phyloP scores from a whole-genome alignment of 2,888 invertebrate species.

The Limnephilus auricula region DNA sequence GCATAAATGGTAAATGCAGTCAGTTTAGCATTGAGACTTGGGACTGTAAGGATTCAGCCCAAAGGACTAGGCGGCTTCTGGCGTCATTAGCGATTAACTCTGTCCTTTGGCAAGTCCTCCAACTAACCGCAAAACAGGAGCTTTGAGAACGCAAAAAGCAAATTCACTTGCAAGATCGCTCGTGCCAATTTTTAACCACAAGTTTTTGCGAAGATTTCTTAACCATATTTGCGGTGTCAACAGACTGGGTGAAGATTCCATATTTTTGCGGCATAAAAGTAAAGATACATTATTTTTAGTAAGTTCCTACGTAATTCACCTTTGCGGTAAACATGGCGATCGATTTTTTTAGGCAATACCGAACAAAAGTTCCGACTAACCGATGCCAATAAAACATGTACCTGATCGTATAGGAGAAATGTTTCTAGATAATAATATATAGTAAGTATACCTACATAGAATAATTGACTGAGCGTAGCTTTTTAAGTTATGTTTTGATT shows the following conservation, averaged over 20 bases:
- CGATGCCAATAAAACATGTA: neutral
- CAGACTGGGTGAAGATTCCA: neutral
- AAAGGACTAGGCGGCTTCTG: neutral
- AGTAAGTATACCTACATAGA: too few species aligned
- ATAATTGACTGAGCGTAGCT: too few species aligned
- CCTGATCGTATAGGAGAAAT: too few species aligned
- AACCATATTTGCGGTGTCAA: conserved; percentile 5
- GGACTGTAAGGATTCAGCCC: neutral
- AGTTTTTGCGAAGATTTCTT: conserved; percentile 19
- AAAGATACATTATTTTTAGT: neutral
- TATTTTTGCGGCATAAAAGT: neutral
- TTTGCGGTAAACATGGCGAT: neutral
- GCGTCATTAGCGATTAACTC: conserved; percentile 38
- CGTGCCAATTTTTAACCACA: conserved; percentile 38
- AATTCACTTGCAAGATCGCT: conserved; percentile 20
- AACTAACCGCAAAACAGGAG: conserved; percentile 28
- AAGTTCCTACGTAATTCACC: neutral
- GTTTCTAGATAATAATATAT: too few species aligned
- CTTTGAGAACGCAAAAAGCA: conserved; percentile 25
- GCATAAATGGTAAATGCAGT: neutral
- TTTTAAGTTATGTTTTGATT: too few species aligned
- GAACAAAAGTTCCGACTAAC: neutral
- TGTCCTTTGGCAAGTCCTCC: neutral
- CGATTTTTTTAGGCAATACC: neutral
- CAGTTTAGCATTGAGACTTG: neutral